A percentile compares a stretch with the other conserved stretches of the same genome.
Evolutionary conservation across 2,888 invertebrate species (phyloP).

Genomic region (Griposia aprilina): DNA sequence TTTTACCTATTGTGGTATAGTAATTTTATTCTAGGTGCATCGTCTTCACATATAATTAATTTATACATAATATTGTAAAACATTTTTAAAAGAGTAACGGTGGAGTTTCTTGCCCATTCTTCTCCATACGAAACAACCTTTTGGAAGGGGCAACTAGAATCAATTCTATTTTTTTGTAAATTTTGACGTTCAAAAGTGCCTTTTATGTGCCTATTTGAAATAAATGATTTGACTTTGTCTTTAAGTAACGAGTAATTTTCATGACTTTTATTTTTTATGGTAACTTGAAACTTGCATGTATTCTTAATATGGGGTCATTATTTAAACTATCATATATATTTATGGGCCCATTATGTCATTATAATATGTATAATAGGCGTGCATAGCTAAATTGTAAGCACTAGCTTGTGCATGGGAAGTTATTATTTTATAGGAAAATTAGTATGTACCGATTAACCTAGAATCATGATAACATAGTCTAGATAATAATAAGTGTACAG

Average conservation of each 20-base stretch:
- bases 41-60: too few species aligned
- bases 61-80: too few species aligned
- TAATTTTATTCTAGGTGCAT: too few species aligned
- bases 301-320: neutral
- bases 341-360: conserved; percentile 5
- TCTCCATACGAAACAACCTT: too few species aligned
- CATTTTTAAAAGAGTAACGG: too few species aligned
- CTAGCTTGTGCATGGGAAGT: neutral
- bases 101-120: too few species aligned
- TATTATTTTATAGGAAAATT: conserved; percentile 29
- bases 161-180: too few species aligned
- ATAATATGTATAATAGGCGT: neutral
- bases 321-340: conserved; percentile 8
- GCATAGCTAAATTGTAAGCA: neutral
- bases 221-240: too few species aligned
- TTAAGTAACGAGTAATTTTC: neutral
- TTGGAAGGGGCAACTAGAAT: too few species aligned
- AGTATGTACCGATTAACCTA: conserved; percentile 20
- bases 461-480: conserved; percentile 4
- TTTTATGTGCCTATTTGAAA: too few species aligned
- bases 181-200: too few species aligned
- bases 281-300: neutral
- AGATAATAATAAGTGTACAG: neutral
- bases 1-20: too few species aligned
- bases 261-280: neutral